These are phyloP conservation scores for Metallyticus violacea DNA, from an alignment of 2,888 invertebrate genomes.

Conservation along the genomic window DNA sequence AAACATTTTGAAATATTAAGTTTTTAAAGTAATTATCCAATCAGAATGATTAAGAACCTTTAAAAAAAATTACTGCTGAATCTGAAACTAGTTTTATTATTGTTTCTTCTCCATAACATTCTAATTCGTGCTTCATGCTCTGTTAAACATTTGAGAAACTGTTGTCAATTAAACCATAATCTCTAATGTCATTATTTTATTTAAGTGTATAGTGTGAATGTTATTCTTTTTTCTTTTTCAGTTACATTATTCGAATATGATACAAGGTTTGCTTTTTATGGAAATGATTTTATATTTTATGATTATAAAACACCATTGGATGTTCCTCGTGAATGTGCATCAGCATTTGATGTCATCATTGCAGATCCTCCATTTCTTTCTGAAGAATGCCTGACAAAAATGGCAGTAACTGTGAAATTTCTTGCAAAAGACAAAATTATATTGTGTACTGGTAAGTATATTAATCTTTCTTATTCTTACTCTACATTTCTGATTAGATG, in stretches of 20 bases:
- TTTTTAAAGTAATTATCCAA: too few species aligned
- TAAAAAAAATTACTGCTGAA: too few species aligned
- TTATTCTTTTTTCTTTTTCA: slow-evolving; percentile 47
- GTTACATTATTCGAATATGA: slow-evolving; percentile 83
- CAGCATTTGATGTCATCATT: slow-evolving; percentile 76
- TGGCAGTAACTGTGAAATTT: slow-evolving; percentile 70
- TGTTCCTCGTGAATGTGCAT: slow-evolving; percentile 57
- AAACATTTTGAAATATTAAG: too few species aligned
- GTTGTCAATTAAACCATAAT: too few species aligned
- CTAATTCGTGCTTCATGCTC: too few species aligned
- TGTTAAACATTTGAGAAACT: too few species aligned
- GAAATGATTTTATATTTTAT: slow-evolving; percentile 77
- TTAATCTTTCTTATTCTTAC: slow-evolving; percentile 26
- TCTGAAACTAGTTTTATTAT: too few species aligned
- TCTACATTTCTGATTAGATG: too few species aligned
- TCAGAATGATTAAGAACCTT: too few species aligned
- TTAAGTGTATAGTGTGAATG: too few species aligned
- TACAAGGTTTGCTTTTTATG: slow-evolving; percentile 73
- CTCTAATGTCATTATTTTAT: too few species aligned
- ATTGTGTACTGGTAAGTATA: slow-evolving; percentile 74
- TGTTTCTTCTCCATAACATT: too few species aligned
- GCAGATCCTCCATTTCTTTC: slow-evolving; percentile 95
- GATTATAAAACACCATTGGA: slow-evolving; percentile 81
- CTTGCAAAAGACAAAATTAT: slow-evolving; percentile 73
- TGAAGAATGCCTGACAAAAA: slow-evolving; percentile 86